Percentiles rank a stretch among this genome's conserved stretches.
Conservation (phyloP, 1,140 invertebrate genomes). For the Schlechtendalia chinensis region DNA sequence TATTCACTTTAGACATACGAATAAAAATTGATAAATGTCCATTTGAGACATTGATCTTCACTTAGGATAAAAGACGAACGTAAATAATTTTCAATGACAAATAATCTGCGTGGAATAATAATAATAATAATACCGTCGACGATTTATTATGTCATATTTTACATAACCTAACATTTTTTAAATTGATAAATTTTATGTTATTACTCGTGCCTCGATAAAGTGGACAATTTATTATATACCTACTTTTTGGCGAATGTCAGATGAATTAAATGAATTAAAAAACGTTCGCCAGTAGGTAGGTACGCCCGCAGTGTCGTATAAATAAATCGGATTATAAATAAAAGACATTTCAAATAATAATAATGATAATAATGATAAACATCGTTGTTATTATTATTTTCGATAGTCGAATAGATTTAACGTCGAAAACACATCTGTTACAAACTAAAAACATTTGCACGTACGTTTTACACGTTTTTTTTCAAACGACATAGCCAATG, state of each 20-base stretch:
- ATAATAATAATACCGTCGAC: neutral
- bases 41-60: too few relatives aligned
- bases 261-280: neutral
- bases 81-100: neutral
- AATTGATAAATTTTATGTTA: neutral
- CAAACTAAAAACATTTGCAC: too few relatives aligned
- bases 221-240: neutral
- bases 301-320: neutral
- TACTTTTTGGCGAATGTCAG: neutral
- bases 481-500: too few relatives aligned
- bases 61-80: neutral
- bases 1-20: too few relatives aligned
- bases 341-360: neutral
- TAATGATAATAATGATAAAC: too few relatives aligned
- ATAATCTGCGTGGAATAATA: too few relatives aligned
- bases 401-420: neutral
- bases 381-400: too few relatives aligned
- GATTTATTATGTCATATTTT: neutral
- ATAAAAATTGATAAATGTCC: too few relatives aligned
- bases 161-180: neutral
- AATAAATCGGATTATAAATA: neutral
- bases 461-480: too few relatives aligned
- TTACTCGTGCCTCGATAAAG: neutral
- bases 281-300: too few relatives aligned
- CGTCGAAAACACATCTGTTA: too few relatives aligned